These are phyloP conservation scores for Axinella damicornis DNA, from an alignment of 37 sponge, comb jelly and placozoan species.

Conservation along the genomic window DNA sequence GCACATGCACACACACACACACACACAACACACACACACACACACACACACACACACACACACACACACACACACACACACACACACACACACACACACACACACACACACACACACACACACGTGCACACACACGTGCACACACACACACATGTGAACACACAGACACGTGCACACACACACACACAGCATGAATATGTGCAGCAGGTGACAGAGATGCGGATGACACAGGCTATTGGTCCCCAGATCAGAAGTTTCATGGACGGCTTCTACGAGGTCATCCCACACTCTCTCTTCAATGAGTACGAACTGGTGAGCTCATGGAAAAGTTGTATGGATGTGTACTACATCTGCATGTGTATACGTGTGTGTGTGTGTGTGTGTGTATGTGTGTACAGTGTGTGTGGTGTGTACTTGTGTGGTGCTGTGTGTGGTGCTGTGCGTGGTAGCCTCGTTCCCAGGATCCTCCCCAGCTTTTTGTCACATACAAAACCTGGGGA, in stretches of 20 bases:
- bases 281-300: conserved; percentile 93
- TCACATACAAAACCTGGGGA: no score
- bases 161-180: conserved; percentile 19
- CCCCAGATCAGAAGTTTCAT: conserved; percentile 89
- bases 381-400: not conserved
- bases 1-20: no score
- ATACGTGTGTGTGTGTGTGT: no score
- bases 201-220: conserved; percentile 92
- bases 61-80: no score
- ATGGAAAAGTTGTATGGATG: not conserved
- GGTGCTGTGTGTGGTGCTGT: no score
- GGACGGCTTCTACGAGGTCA: conserved; percentile 92
- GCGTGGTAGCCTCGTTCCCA: no score
- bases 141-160: not conserved
- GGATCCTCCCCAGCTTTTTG: no score
- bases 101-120: conserved; percentile 39
- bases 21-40: no score
- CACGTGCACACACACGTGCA: conserved; percentile 26
- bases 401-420: no score
- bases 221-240: conserved; percentile 93
- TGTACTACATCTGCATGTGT: no score
- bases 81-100: conserved; percentile 20
- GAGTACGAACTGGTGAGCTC: conserved; percentile 92
- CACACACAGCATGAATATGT: conserved; percentile 86
- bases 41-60: no score